These are phyloP conservation scores for Threskiornis aethiopicus DNA, from an alignment of 2,797 vertebrate genomes.

Conservation along the genomic window DNA sequence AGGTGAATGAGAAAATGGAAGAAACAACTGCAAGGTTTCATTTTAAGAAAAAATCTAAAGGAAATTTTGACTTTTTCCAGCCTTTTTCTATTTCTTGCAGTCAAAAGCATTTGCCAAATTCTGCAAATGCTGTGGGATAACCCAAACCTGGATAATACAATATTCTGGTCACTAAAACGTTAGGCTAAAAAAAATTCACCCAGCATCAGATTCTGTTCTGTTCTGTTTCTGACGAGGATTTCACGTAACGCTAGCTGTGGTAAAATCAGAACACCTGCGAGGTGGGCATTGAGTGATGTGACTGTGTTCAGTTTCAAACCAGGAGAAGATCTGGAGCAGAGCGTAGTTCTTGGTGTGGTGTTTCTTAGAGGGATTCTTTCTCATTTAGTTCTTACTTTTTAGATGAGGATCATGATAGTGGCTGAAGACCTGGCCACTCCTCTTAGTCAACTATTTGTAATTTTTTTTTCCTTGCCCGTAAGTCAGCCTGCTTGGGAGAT, in stretches of 20 bases:
- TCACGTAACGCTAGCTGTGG: background rate
- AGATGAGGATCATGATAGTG: background rate
- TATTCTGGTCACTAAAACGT: background rate
- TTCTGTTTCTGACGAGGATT: background rate
- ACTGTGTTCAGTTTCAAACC: background rate
- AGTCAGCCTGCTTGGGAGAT: background rate
- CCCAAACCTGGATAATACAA: background rate
- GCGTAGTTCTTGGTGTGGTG: background rate
- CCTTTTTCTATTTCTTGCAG: background rate
- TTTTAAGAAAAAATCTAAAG: background rate
- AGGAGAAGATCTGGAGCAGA: background rate
- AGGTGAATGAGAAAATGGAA: background rate
- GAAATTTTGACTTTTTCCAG: background rate
- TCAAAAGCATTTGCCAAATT: background rate
- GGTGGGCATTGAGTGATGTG: background rate
- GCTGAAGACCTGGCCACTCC: background rate
- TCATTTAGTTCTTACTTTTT: background rate
- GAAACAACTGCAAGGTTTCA: background rate
- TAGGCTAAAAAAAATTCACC: background rate
- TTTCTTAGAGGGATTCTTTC: background rate
- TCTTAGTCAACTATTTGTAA: background rate
- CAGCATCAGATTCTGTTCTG: background rate
- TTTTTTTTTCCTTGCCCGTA: background rate
- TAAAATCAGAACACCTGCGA: background rate
- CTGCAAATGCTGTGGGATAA: background rate